Percentiles rank a stretch among this genome's conserved stretches.
Evolutionary conservation across 2,113 vertebrate species (phyloP).

Genomic region (Psammodynastes pulverulentus): DNA sequence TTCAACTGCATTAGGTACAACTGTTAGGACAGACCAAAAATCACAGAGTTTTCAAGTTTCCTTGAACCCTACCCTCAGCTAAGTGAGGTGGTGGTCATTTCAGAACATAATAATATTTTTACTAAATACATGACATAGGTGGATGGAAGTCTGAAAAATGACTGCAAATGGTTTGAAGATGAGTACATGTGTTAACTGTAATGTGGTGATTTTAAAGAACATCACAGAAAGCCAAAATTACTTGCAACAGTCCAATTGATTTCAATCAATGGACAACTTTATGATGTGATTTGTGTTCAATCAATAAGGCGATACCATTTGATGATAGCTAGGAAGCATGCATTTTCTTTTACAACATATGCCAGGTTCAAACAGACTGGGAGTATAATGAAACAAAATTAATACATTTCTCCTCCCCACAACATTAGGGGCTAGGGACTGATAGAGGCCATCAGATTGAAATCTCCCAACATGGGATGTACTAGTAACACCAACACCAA

Average conservation of each 20-base stretch:
- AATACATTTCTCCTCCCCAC: background rate
- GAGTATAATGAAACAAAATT: background rate
- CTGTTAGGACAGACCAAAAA: background rate
- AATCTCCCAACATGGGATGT: background rate
- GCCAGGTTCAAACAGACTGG: background rate
- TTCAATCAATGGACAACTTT: background rate
- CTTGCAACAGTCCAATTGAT: background rate
- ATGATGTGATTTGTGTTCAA: background rate
- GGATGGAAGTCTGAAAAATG: background rate
- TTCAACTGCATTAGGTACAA: background rate
- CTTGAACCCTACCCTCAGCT: background rate
- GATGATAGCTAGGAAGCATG: background rate
- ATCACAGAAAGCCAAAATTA: background rate
- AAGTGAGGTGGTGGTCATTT: background rate
- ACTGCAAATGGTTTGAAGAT: background rate
- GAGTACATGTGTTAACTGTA: background rate
- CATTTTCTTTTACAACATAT: background rate
- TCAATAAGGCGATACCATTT: background rate
- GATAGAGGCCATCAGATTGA: background rate
- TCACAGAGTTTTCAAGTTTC: background rate
- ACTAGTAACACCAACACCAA: background rate
- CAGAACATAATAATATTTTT: background rate
- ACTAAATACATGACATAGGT: background rate
- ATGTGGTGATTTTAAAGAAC: background rate
- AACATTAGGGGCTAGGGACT: background rate